Conservation (phyloP, 2,888 invertebrate species). For the Anagyrus pseudococci region DNA sequence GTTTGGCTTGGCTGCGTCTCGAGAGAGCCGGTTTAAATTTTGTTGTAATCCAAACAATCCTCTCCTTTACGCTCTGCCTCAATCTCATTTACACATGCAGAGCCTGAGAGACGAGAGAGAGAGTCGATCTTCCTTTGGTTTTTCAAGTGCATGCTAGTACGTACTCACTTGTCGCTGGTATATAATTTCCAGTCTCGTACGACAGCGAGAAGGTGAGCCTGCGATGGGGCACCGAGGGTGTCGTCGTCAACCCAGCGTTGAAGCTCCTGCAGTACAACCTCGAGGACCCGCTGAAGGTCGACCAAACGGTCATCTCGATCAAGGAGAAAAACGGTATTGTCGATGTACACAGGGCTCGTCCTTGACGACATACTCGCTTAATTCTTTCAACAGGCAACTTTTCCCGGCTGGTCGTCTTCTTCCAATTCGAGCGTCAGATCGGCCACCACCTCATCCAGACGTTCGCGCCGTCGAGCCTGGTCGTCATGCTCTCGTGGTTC, state of each 20-base stretch:
- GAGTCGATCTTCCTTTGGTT: too few relatives aligned
- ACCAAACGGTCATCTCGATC: slow-evolving; percentile 77
- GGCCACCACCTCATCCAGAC: slow-evolving; percentile 86
- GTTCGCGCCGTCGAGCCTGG: slow-evolving; percentile 82
- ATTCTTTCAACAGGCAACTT: slow-evolving; percentile 69
- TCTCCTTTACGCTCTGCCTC: too few relatives aligned
- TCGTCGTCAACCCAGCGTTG: slow-evolving; percentile 80
- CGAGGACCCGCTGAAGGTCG: slow-evolving; percentile 73
- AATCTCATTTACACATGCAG: too few relatives aligned
- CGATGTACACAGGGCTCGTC: not conserved
- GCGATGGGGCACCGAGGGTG: slow-evolving; percentile 77
- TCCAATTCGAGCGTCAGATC: slow-evolving; percentile 83
- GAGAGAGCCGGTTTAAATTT: too few relatives aligned
- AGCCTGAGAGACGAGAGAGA: too few relatives aligned
- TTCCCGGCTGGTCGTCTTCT: slow-evolving; percentile 78
- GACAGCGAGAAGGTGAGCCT: slow-evolving; percentile 78
- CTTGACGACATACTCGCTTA: not conserved
- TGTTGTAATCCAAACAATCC: too few relatives aligned
- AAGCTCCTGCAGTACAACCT: slow-evolving; percentile 82
- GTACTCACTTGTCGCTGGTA: too few relatives aligned
- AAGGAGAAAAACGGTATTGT: slow-evolving; percentile 80
- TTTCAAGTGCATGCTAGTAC: too few relatives aligned
- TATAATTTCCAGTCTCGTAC: slow-evolving; percentile 76
- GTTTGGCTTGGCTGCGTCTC: too few relatives aligned
- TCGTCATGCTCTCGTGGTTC: slow-evolving; percentile 86